Base-by-base conservation (phyloP, 1,140 invertebrate genomes). In the Eurosta solidaginis region DNA sequence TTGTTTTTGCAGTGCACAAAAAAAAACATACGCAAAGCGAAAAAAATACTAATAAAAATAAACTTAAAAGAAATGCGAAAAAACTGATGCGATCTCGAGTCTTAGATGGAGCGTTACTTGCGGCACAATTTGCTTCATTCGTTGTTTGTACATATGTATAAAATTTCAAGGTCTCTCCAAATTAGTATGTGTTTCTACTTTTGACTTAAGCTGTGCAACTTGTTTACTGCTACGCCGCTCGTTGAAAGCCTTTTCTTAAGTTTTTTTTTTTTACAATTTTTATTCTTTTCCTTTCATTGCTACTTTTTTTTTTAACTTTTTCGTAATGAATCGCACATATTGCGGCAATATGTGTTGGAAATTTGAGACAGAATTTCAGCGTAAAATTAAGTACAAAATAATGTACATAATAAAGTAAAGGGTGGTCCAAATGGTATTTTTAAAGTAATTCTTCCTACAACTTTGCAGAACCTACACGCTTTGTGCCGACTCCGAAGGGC, bases 81-180 rank as follows among this genome's bases (percentile, higher is more conserved):
- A 68, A 40, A n/a, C 3, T 54, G 50, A 54, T 10, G 4, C 22
- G 22, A n/a, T 25, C 50, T 33, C 5, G 10, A 22, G 33, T 68
- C 59, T 68, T 68, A 40, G 59, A 40, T 42, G 59, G 59, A n/a
- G n/a, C 40, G 22, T 14, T 40, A n/a, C 40, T 29, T 68, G 33
- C n/a, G 59, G 52, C 52, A n/a, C 25, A 33, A 59, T 68, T 68
- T 40, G 59, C 27, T 20, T 59, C 9, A n/a, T n/a, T n/a, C n/a
- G n/a, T n/a, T n/a, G n/a, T 59, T 22, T 10, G 0, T 36, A 14
- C 22, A n/a, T 63, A 14, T 10, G 20, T 63, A 40, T 36, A 68
- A 29, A 68, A 68, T 68, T 68, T 68, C 59, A 68, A 68, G 59
- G 59, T 68, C 59, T 36, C 59, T 40, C n/a, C 33, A 68, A 68